Evolutionary conservation across 2,113 vertebrate species (phyloP), one percentile per base, ranked within the genome.

Genomic region (Plestiodon gilberti): DNA sequence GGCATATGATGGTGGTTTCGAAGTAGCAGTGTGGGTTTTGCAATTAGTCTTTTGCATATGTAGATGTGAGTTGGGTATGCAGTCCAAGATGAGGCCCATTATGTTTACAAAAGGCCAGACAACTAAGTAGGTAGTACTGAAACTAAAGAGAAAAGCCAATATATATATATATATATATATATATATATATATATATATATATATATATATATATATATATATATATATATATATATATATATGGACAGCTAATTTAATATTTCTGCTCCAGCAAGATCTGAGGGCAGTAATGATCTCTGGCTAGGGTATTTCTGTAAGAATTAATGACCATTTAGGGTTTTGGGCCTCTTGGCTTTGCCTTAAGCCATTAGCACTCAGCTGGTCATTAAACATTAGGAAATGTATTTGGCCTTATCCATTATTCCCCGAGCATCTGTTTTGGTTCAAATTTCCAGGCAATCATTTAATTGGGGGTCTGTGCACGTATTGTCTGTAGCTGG

Each of bases 281-380:
- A 0, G 33, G 85, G 52, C 82, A 59, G 87, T 90, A 93, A 93
- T 93, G 87, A 90, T 87, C 90, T 90, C 82, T 94, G 89, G 86
- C 85, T 84, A 87, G 55, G 88, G 43, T 83, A 89, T 89, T 94
- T 94, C 89, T 81, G 89, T 82, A 82, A 77, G 83, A 89, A 93
- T 94, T 95, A 94, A 94, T 84, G 92, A 90, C 88, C 73, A 77
- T 90, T 88, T 88, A 1, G 82, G 86, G 83, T 91, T 92, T 92
- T 78, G 81, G 75, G 86, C 85, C 91, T 91, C 85, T 86, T 92
- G 74, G 25, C 89, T 95, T 90, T 90, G 83, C 71, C 84, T 86
- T 93, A 90, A 90, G 86, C 90, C 86, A 90, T 94, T 93, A 93
- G 61, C 78, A 71, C 86, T 94, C 62, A 87, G 61, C 70, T 81